Evolutionary conservation across 1,140 invertebrate genomes (phyloP).

Genomic region (Carcinoscorpius rotundicauda): DNA sequence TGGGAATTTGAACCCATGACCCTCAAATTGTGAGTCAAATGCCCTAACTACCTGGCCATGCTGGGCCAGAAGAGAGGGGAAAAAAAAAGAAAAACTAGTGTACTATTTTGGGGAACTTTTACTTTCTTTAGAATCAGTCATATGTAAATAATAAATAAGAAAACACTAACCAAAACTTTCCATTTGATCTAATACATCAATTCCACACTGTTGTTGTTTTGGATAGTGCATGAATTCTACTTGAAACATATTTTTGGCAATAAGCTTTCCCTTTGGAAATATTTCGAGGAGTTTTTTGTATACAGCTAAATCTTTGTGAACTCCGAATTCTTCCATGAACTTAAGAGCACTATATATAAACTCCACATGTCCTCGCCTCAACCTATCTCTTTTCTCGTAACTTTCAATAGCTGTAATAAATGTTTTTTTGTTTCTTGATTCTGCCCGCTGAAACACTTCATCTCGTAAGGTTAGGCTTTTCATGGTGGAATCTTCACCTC

Average conservation of each 20-base stretch:
- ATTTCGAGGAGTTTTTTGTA: conserved; percentile 85
- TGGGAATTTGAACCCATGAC: too few relatives aligned
- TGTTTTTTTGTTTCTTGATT: conserved; percentile 50
- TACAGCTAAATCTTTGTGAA: conserved; percentile 74
- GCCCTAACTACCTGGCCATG: too few relatives aligned
- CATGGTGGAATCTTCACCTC: too few relatives aligned
- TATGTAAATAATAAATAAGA: conserved; percentile 28
- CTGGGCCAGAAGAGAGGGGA: too few relatives aligned
- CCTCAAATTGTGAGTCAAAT: too few relatives aligned
- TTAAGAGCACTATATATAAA: conserved; percentile 83
- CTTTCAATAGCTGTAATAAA: conserved; percentile 58
- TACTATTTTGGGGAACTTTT: not conserved
- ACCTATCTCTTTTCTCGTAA: conserved; percentile 46
- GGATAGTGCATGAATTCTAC: conserved; percentile 83
- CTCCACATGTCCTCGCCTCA: conserved; percentile 68
- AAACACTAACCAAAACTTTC: conserved; percentile 52
- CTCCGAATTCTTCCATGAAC: conserved; percentile 79
- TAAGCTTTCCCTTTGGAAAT: conserved; percentile 81
- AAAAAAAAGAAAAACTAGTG: too few relatives aligned
- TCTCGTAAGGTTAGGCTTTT: too few relatives aligned
- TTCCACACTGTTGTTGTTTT: conserved; percentile 75
- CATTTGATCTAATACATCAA: conserved; percentile 80
- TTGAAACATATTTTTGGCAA: conserved; percentile 67
- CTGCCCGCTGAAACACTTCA: too few relatives aligned
- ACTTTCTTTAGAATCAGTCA: not conserved